Conservation (phyloP, 2,888 invertebrate genomes). For the Megalurothrips usitatus region DNA sequence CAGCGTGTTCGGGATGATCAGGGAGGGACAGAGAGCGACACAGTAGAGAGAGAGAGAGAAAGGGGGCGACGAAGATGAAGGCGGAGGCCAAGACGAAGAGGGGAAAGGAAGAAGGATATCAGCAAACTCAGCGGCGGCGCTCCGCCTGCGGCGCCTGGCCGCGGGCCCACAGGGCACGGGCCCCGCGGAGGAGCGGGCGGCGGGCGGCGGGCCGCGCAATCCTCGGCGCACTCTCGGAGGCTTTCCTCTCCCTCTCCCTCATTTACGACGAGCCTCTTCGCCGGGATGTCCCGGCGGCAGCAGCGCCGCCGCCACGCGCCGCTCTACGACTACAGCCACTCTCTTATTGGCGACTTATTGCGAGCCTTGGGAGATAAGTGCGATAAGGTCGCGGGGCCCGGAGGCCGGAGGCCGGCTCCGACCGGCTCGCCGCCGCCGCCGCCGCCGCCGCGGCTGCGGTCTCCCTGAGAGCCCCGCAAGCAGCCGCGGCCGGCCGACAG, state of each 20-base stretch:
- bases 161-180: too few species aligned
- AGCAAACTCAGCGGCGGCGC: not conserved
- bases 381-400: not conserved
- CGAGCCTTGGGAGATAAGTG: not conserved
- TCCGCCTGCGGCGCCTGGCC: too few species aligned
- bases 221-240: too few species aligned
- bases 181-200: too few species aligned
- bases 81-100: not conserved
- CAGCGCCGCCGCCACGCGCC: not conserved
- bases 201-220: too few species aligned
- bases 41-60: too few species aligned
- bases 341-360: conserved; percentile 1
- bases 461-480: not conserved
- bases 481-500: not conserved
- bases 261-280: too few species aligned
- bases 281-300: too few species aligned
- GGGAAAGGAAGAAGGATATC: not conserved
- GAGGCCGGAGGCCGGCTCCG: too few species aligned
- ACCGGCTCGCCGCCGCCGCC: not conserved
- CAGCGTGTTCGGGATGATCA: not conserved
- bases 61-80: too few species aligned
- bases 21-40: not conserved
- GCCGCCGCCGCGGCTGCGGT: not conserved
- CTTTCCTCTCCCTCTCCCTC: too few species aligned
- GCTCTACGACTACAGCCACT: not conserved